A percentile compares a stretch with the other conserved stretches of the same genome.
These are phyloP conservation scores for Echeneis naucrates DNA, from an alignment of 2,797 vertebrate genomes.

Conservation along the genomic window DNA sequence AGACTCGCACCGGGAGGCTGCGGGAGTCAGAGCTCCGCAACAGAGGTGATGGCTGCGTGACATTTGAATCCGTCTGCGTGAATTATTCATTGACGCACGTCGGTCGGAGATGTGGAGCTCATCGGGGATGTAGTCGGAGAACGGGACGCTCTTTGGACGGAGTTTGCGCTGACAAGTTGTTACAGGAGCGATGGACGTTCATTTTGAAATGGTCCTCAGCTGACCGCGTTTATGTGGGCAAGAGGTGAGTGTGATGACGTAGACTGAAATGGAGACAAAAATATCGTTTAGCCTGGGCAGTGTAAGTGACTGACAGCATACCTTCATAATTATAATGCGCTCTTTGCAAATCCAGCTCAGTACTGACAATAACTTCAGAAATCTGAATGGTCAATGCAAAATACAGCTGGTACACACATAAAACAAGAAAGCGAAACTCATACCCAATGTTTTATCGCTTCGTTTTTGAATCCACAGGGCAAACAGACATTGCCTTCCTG, in stretches of 20 bases:
- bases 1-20: too few species aligned
- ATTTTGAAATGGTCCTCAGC: slow-evolving; percentile 22
- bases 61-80: slow-evolving; percentile 40
- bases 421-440: neutral
- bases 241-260: slow-evolving; percentile 43
- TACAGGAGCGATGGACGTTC: slow-evolving; percentile 30
- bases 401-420: neutral
- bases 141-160: slow-evolving; percentile 17
- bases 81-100: slow-evolving; percentile 13
- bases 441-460: slow-evolving; percentile 13
- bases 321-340: neutral
- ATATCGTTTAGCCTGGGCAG: neutral
- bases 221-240: slow-evolving; percentile 11
- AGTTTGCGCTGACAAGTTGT: slow-evolving; percentile 41
- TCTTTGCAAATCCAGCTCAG: slow-evolving; percentile 9
- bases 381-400: neutral
- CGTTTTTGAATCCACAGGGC: slow-evolving; percentile 60
- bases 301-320: neutral
- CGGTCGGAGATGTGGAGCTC: slow-evolving; percentile 3
- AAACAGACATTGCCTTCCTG: slow-evolving; percentile 44
- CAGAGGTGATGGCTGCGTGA: slow-evolving; percentile 28
- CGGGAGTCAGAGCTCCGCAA: slow-evolving; percentile 53
- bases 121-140: neutral
- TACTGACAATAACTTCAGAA: neutral
- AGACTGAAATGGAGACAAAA: neutral